These are phyloP conservation scores for Leptinotarsa peninsularis DNA, from an alignment of 2,888 invertebrate species.

Conservation along the genomic window DNA sequence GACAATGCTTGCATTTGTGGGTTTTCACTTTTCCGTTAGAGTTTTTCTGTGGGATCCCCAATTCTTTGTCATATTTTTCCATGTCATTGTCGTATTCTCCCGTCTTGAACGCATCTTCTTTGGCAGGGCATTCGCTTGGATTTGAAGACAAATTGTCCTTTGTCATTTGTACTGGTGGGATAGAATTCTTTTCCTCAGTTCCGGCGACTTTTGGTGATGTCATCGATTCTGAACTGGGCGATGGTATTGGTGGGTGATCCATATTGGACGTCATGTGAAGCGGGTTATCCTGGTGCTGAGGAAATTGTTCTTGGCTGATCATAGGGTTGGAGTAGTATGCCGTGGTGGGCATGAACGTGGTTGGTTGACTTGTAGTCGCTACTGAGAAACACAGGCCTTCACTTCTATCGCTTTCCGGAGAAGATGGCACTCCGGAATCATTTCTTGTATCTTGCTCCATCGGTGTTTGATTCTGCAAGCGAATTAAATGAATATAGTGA, in stretches of 20 bases:
- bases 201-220: slow-evolving; percentile 46
- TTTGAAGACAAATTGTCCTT: slow-evolving; percentile 50
- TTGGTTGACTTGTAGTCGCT: slow-evolving; percentile 32
- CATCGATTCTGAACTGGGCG: slow-evolving; percentile 70
- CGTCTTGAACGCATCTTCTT: slow-evolving; percentile 61
- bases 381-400: slow-evolving; percentile 41
- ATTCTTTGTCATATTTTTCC: slow-evolving; percentile 66
- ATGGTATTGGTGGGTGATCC: slow-evolving; percentile 68
- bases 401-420: slow-evolving; percentile 70
- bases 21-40: slow-evolving; percentile 89
- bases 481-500: background rate
- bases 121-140: slow-evolving; percentile 58
- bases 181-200: slow-evolving; percentile 47
- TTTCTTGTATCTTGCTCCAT: slow-evolving; percentile 65
- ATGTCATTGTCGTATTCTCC: slow-evolving; percentile 68
- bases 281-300: slow-evolving; percentile 33
- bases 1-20: slow-evolving; percentile 94
- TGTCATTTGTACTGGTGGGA: slow-evolving; percentile 55
- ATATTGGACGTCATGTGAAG: slow-evolving; percentile 24
- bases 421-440: slow-evolving; percentile 73
- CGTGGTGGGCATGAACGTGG: slow-evolving; percentile 52
- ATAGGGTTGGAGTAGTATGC: slow-evolving; percentile 61
- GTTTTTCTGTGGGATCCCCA: slow-evolving; percentile 62
- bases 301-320: slow-evolving; percentile 51
- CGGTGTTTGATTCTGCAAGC: slow-evolving; percentile 72